Base-by-base conservation (phyloP, 2,113 vertebrate species). In the Seriola rivoliana region DNA sequence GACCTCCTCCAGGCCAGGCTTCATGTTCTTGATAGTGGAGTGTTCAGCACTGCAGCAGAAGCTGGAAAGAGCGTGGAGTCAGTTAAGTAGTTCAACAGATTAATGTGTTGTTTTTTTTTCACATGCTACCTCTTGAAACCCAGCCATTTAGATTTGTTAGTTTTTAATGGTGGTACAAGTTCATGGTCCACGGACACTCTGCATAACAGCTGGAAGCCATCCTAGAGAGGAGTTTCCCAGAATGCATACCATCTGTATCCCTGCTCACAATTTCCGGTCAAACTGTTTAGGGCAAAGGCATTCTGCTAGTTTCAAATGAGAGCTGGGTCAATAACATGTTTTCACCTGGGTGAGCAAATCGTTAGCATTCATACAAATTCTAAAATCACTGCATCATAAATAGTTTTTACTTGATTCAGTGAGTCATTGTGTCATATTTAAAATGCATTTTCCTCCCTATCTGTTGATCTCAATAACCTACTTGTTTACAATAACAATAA, bases 401-500 rank as follows among this genome's bases (percentile, higher is more conserved):
- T n/a, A 6, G 4, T 46, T 58, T 32, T 65, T 23, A 6, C 12
- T 21, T 17, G 5, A 36, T 58, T 59, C 52, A 23, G 4, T 17
- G 25, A 25, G 32, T 59, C 38, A 8, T 25, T 40, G 14, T 34
- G 10, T 36, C 19, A 29, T 7, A 25, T 8, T 7, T 55, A 40
- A 34, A 52, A 25, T 5, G 23, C 14, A 9, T 42, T 62, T 29
- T 46, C 19, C 4, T 34, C 12, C 4, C 23, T 4, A 4, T 44
- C 46, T 14, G 62, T 36, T 48, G 17, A 78, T 66, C 63, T 42
- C n/a, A 44, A 29, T 72, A 55, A 13, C 16, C 23, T 46, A 8
- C 50, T 63, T 75, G 38, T 77, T 76, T 58, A 42, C 12, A 42
- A 4, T 65, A 36, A 65, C 82, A 78, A 75, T 71, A 44, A 63